Conservation (phyloP, 2,113 vertebrate genomes). For the Onychostoma macrolepis region DNA sequence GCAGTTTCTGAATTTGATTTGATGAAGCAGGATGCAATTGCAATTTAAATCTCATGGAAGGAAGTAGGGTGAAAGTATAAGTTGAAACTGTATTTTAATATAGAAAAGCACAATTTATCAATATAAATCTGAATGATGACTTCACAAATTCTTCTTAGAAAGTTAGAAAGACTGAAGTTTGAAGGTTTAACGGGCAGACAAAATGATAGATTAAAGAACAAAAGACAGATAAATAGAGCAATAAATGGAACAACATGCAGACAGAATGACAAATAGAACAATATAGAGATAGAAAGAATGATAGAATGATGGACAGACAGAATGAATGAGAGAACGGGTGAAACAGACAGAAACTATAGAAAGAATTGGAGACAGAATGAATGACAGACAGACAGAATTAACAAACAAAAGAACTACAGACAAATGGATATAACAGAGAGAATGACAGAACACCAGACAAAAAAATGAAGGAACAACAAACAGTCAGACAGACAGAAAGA, state of each 20-base stretch:
- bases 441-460: neutral
- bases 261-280: neutral
- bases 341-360: too few relatives aligned
- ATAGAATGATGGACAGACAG: neutral
- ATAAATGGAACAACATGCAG: neutral
- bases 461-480: too few relatives aligned
- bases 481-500: neutral
- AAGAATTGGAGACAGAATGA: neutral
- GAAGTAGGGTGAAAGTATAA: neutral
- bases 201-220: neutral
- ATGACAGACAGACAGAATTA: too few relatives aligned
- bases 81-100: neutral
- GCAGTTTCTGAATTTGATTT: neutral
- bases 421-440: neutral
- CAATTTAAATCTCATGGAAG: neutral
- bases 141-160: neutral
- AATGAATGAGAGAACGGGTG: neutral
- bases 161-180: neutral
- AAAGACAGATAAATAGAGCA: neutral
- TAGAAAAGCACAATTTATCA: neutral
- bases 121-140: neutral
- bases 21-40: neutral
- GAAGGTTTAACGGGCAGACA: neutral
- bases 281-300: too few relatives aligned
- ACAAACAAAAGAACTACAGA: too few relatives aligned